Evolutionary conservation across 2,888 invertebrate species (phyloP).

Genomic region (Erannis defoliaria): DNA sequence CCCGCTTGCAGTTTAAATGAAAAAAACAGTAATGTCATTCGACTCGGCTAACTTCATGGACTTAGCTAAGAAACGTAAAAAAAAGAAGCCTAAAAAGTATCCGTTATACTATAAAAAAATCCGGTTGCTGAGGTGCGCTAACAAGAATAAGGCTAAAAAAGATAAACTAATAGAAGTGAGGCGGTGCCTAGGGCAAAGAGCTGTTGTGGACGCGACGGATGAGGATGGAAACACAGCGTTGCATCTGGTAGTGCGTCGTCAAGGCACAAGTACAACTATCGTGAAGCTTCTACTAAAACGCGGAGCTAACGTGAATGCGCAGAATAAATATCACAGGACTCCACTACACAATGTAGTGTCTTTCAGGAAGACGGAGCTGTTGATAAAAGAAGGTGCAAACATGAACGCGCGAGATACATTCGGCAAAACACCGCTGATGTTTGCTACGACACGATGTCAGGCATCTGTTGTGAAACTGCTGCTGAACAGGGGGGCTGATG

Average conservation of each 20-base stretch:
- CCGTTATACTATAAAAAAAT: background rate
- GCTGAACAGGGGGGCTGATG: background rate
- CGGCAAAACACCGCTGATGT: constrained; percentile 43
- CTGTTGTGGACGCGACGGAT: constrained; percentile 48
- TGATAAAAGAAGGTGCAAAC: too few relatives aligned
- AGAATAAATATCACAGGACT: constrained; percentile 44
- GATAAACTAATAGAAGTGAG: constrained; percentile 14
- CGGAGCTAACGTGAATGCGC: constrained; percentile 49
- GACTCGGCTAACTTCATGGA: background rate
- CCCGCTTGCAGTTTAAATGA: too few relatives aligned
- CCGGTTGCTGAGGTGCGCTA: background rate
- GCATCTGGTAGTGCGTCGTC: constrained; percentile 46
- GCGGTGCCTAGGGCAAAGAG: constrained; percentile 43
- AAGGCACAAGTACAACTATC: constrained; percentile 39
- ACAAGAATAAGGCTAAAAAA: background rate
- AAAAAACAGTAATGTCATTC: too few relatives aligned
- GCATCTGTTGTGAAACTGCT: background rate
- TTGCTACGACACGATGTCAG: background rate
- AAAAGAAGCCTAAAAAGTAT: too few relatives aligned
- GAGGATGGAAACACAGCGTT: constrained; percentile 41
- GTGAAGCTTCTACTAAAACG: constrained; percentile 26
- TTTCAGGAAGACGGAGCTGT: constrained; percentile 4
- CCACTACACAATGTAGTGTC: constrained; percentile 41
- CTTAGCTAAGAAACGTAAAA: too few relatives aligned
- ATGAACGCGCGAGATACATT: too few relatives aligned